Base-by-base conservation (phyloP, 2,113 vertebrate species). In the Gila orcuttii region DNA sequence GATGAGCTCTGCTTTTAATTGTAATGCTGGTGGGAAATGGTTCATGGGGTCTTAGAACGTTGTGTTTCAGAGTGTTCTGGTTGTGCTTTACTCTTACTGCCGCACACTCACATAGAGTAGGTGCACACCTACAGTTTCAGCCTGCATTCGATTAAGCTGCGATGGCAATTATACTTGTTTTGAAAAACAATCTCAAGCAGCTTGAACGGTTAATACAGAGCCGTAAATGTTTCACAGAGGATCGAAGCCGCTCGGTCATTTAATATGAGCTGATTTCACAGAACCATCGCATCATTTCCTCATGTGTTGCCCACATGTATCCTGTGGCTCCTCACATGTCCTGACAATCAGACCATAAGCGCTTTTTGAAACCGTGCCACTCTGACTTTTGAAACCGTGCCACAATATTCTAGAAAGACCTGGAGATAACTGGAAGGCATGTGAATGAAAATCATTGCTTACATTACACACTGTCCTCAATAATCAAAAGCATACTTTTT, bases 261-360 rank as follows among this genome's bases (percentile, higher is more conserved):
- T 90, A 88, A 92, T 91, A 89, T 88, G 86, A 89, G 47, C 66
- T 57, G 74, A 62, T 79, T 87, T 78, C 69, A 80, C 60, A 84
- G 73, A 75, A 15, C 71, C 85, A 69, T 31, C 42, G 66, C 84
- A 64, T 85, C 10, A 21, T 42, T 74, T 85, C 25, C 33, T 90
- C 91, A 93, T 91, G 89, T 93, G 93, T 85, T 66, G 85, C 71
- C 89, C 94, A 93, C 89, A 93, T 94, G 93, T 90, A 60, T 91
- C 64, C 79, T 88, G 85, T 89, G 88, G 68, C 74, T 86, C 89
- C 86, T 89, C 83, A 42, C 71, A 42, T 83, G 88, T 89, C 79
- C 81, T 85, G 88, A 89, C 91, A 91, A 86, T 89, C 84, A 87
- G 28, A 42, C 60, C 4, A 25, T 21, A 28, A 81, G 77, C 81